Evolutionary conservation across 2,888 invertebrate species (phyloP), one percentile per base, ranked within the genome.

Genomic region (Lasioglossum pauxillum): DNA sequence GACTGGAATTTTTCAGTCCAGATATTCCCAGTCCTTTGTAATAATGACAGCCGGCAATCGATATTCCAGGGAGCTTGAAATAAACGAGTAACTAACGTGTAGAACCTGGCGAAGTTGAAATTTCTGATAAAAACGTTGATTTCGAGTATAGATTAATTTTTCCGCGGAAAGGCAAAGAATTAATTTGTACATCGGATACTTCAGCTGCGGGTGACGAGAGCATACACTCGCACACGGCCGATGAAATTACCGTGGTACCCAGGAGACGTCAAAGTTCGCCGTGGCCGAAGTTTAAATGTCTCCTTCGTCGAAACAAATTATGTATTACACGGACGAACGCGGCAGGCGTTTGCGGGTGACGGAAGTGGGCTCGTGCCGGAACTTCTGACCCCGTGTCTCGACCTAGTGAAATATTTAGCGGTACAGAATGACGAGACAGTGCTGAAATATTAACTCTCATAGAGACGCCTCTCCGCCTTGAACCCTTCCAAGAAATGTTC

Each of bases 241-340:
- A 87, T 83, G 83, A 86, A 87, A 87, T 87, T 87, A 86, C 82
- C 83, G 76, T 72, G 77, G 78, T 80, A 44, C 82, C 78, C 82
- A 41, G 78, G 53, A 78, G 83, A 86, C 74, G 86, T 78, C 80
- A 41, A 85, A 86, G 41, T 86, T 83, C 78, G 49, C 67, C 38
- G 49, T 19, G 67, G 64, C 67, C 64, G 64, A 86, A 86, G 69
- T 86, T 85, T 82, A 82, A 86, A 80, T 77, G 85, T 85, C 80
- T 73, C 78, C 81, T 35, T 78, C 86, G 72, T 67, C 86, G 82
- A 49, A 44, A 80, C 82, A 46, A 86, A 85, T 85, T 82, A 82
- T 77, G 79, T 46, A 86, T 86, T 74, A 78, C 44, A 80, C 71
- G 35, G 31, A 31, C 41, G 57, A 41, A n/a, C 71, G 72, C n/a